A percentile compares a stretch with the other conserved stretches of the same genome.
phyloP scores from a whole-genome alignment of 2,797 vertebrate genomes.

The Sebastes minor region DNA sequence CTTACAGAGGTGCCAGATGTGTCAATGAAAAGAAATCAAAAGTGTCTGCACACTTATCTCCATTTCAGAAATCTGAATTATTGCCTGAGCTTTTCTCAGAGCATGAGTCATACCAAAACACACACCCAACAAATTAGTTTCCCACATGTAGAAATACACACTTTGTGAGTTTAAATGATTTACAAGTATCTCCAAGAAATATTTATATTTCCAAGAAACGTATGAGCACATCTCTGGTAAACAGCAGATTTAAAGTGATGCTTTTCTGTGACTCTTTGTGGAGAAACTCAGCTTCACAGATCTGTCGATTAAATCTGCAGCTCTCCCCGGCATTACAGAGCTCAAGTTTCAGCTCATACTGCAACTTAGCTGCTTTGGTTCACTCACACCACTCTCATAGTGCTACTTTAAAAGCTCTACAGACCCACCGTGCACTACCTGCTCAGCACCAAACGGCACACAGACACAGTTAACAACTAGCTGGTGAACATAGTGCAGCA shows the following conservation, averaged over 20 bases:
- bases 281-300: neutral
- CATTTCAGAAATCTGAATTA: neutral
- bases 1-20: neutral
- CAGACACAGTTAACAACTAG: neutral
- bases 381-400: neutral
- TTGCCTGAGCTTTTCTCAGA: neutral
- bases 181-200: no score
- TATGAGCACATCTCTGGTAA: no score
- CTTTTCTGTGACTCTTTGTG: neutral
- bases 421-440: neutral
- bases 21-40: constrained; percentile 4
- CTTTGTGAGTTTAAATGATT: neutral
- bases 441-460: neutral
- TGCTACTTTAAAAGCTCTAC: neutral
- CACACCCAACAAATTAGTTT: neutral
- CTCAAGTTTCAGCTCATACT: neutral
- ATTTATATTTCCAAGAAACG: no score
- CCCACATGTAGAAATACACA: neutral
- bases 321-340: neutral
- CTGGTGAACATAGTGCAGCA: neutral
- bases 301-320: neutral
- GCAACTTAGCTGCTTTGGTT: neutral
- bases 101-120: constrained; percentile 1
- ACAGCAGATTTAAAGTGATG: neutral
- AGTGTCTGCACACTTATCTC: neutral